A percentile compares a stretch with the other conserved stretches of the same genome.
Evolutionary conservation across 1,140 invertebrate species (phyloP).

Genomic region (Akabosia matsudoensis): DNA sequence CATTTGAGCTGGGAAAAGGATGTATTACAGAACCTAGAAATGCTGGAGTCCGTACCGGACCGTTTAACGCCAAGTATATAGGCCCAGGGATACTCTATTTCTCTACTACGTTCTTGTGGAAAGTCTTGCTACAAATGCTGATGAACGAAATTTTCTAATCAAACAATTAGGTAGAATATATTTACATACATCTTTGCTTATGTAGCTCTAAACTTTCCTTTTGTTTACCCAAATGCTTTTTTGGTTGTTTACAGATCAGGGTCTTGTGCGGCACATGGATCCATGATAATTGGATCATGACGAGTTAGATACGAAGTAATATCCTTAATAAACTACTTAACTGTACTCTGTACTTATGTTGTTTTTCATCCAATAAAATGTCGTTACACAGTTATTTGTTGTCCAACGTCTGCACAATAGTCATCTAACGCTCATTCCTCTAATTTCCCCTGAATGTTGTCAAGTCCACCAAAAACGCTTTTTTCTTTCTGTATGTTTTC

Average conservation of each 20-base stretch:
- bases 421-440: too few relatives aligned
- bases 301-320: too few relatives aligned
- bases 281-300: neutral
- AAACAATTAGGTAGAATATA: constrained; percentile 26
- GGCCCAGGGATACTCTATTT: constrained; percentile 41
- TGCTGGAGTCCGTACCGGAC: constrained; percentile 14
- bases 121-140: constrained; percentile 25
- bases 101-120: constrained; percentile 35
- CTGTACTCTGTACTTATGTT: too few relatives aligned
- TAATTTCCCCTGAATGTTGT: too few relatives aligned
- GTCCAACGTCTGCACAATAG: too few relatives aligned
- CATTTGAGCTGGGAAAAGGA: constrained; percentile 36
- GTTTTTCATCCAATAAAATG: too few relatives aligned
- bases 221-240: too few relatives aligned
- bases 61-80: constrained; percentile 32
- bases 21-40: constrained; percentile 31
- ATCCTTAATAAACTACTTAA: too few relatives aligned
- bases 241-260: too few relatives aligned
- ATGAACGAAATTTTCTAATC: constrained; percentile 32
- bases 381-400: too few relatives aligned
- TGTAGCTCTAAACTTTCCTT: neutral
- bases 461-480: too few relatives aligned
- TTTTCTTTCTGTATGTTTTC: too few relatives aligned
- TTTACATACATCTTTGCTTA: neutral
- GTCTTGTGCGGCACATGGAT: neutral